These are phyloP conservation scores for Tangara arthus DNA, from an alignment of 2,797 vertebrate species.

Conservation along the genomic window DNA sequence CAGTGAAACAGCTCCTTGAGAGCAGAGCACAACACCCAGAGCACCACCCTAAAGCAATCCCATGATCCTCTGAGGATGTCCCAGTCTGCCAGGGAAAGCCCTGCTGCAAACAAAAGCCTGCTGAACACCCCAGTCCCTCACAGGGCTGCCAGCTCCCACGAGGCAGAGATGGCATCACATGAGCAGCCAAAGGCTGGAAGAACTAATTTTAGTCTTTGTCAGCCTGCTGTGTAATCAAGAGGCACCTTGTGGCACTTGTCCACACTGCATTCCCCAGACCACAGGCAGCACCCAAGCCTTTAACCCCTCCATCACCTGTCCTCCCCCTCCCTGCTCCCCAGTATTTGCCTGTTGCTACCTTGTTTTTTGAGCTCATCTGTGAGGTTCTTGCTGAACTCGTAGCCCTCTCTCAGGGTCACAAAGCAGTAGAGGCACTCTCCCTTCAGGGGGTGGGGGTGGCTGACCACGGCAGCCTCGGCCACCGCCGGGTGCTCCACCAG, in stretches of 20 bases:
- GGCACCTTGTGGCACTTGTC: neutral
- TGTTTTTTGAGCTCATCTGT: slow-evolving; percentile 85
- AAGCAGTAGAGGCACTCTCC: slow-evolving; percentile 98
- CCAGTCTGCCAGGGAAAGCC: neutral
- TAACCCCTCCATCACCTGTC: neutral
- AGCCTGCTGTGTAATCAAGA: neutral
- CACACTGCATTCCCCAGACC: neutral
- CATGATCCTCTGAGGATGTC: neutral
- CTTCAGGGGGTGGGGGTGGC: slow-evolving; percentile 89
- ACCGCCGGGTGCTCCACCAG: slow-evolving; percentile 85
- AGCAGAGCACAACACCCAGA: neutral
- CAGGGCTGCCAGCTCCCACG: neutral
- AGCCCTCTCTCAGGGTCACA: slow-evolving; percentile 86
- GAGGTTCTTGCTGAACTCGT: slow-evolving; percentile 78
- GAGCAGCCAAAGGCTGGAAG: neutral
- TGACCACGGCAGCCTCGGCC: slow-evolving; percentile 90
- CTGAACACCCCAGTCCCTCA: neutral
- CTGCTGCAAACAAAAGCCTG: neutral
- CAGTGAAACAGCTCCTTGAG: neutral
- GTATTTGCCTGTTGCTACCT: slow-evolving; percentile 70
- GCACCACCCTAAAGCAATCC: neutral
- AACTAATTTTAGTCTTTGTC: slow-evolving; percentile 21
- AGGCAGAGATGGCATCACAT: neutral
- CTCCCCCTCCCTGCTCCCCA: neutral
- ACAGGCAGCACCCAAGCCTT: neutral